Base-by-base conservation (phyloP, 2,113 vertebrate species). In the Entelurus aequoreus region DNA sequence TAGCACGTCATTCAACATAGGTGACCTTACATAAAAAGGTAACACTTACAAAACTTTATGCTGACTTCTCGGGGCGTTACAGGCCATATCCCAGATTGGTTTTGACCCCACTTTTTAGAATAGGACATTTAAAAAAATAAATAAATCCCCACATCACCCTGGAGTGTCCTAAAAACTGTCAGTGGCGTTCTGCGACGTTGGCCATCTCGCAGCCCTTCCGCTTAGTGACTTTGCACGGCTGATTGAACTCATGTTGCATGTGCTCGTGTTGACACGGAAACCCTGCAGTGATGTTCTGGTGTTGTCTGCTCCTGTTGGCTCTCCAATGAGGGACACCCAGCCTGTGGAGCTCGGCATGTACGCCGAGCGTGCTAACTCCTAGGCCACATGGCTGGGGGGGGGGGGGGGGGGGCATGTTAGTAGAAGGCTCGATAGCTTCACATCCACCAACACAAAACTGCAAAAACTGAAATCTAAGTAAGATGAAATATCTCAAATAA, bases 211-310 rank as follows among this genome's bases (percentile, higher is more conserved):
- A 74, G 63, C 72, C 75, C 66, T 76, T 76, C 76, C 38, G 57
- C 72, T 78, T 54, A 5, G 73, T 77, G 76, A 67, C 78, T 81
- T 80, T 77, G 71, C 60, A 47, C 63, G 78, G 75, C 76, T 81
- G 67, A 86, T 75, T 84, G 77, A 84, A 86, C 83, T 84, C 77
- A 80, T 84, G 76, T 75, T 80, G 78, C 81, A 85, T 84, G 81
- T 85, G 83, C 77, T 81, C 52, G 83, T 80, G 82, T 80, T 80
- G 82, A 84, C 84, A 79, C 65, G 65, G 72, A 63, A 71, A 83
- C 75, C 82, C 84, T 79, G 84, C 76, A 82, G 82, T 80, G 75
- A 77, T 85, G 72, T 83, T 80, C 76, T 78, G 74, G 78, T 80
- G 76, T 81, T 84, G 81, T 85, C 77, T 64, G 70, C 72, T 78